Evolutionary conservation across 2,888 invertebrate species (phyloP), one percentile per base, ranked within the genome.

Genomic region (Drosophila crucigera): DNA sequence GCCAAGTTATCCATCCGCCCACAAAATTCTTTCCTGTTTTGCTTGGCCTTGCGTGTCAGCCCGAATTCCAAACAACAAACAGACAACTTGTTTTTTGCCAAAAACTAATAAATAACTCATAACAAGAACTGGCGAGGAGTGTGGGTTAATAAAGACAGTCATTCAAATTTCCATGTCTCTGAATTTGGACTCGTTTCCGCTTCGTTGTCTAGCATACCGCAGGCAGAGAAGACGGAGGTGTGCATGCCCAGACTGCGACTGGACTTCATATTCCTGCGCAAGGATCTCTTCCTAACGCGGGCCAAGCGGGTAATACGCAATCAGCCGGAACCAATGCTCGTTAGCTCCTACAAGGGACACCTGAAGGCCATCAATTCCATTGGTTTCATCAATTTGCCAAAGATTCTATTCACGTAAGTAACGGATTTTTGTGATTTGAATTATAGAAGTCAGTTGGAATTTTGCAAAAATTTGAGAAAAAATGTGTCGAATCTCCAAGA

Each of bases 221-320:
- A 87, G 47, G 70, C 73, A 9, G 91, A 92, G 62, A 89, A 94
- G 92, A 94, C 93, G 39, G 94, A 94, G 83, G 93, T 96, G 66
- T 94, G 93, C 89, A 95, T 96, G 95, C 95, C 96, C 4, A 89
- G 92, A 68, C 94, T 96, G 62, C 94, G 96, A 63, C 90, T 96
- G 73, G 94, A 95, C 92, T 97, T 97, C 93, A 96, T 96, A 83
- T 97, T 97, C 93, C 92, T 96, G 92, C 95, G 95, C 94, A 95
- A 94, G 70, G 96, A 96, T 91, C 94, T 95, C 71, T 93, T 96
- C 80, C 92, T 94, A 82, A 96, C 96, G 2, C 94, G 96, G 70
- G 96, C 97, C 60, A 96, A 96, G 93, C 94, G 96, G 82, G 93
- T 95, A 79, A 94, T 94, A 69, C 84, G 94, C 78, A 93, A 94